Evolutionary conservation across 2,113 vertebrate species (phyloP).

Genomic region (Xenopus laevis): DNA sequence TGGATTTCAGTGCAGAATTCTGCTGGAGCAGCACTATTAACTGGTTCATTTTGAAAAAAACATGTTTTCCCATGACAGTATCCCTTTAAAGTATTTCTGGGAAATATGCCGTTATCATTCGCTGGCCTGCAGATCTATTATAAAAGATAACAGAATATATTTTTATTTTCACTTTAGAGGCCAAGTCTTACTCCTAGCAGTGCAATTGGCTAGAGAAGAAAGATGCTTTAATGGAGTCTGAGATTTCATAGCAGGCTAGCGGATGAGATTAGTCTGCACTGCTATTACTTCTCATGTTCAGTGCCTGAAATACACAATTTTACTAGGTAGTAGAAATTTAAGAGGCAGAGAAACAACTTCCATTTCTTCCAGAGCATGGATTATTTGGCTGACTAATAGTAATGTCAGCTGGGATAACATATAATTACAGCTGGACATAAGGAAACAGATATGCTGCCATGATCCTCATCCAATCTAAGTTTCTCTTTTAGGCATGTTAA

Average conservation of each 20-base stretch:
- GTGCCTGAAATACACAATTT: not conserved
- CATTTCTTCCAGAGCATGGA: not conserved
- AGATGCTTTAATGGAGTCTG: not conserved
- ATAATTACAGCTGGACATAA: not conserved
- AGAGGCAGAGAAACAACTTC: not conserved
- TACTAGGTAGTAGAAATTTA: not conserved
- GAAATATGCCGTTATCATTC: too few species aligned
- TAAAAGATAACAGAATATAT: too few species aligned
- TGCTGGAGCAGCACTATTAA: too few species aligned
- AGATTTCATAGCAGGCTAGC: not conserved
- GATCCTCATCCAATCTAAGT: too few species aligned
- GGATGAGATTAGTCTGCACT: not conserved
- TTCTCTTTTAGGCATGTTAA: too few species aligned
- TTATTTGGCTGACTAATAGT: not conserved
- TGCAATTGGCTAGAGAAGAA: not conserved
- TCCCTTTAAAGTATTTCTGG: too few species aligned
- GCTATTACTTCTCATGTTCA: not conserved
- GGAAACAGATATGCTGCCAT: not conserved
- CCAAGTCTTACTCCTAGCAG: too few species aligned
- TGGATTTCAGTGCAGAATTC: too few species aligned
- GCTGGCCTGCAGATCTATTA: too few species aligned
- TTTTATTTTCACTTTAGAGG: too few species aligned
- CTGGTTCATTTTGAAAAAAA: too few species aligned
- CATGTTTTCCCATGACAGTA: too few species aligned
- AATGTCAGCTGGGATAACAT: not conserved